Evolutionary conservation across 2,113 vertebrate species (phyloP), one percentile per base, ranked within the genome.

Genomic region (Neogobius melanostomus): DNA sequence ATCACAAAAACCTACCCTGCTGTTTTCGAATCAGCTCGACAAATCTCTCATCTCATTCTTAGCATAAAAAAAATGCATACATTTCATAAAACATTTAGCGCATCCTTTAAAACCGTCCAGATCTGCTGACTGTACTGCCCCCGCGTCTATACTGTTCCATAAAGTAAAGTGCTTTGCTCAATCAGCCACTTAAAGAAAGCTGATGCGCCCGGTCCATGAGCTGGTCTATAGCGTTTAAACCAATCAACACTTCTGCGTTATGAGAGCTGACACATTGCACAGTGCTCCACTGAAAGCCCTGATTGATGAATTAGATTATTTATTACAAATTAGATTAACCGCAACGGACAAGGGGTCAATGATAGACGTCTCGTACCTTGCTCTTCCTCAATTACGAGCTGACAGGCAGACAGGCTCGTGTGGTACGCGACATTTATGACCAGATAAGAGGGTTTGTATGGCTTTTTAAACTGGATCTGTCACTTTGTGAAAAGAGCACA

Each of bases 311-410:
- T 75, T 83, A 77, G 63, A 76, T 82, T 79, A 68, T 82, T 83
- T 75, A 80, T 84, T 79, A 82, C 65, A 70, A 46, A 79, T 83
- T 66, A 82, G 66, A 88, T 86, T 82, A 36, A 79, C 64, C 48
- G 15, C 80, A 85, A 85, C 79, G 66, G 82, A 76, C 53, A n/a
- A 69, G 74, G 17, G 81, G 82, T 83, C 78, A 73, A 47, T 75
- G 85, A 79, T 80, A 62, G 74, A 72, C 0, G 50, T 68, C 49
- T 70, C 50, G 45, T 66, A 81, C 71, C 75, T 83, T 48, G 60
- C 81, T 66, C 60, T 82, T 82, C 82, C 75, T 85, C 86, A 85
- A 85, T 89, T 88, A 84, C 79, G 59, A 54, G 64, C 81, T 83
- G 85, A 83, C 53, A 28, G 53, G 28, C 79, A 76, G 84, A 79